Evolutionary conservation across 2,888 invertebrate genomes (phyloP).

Genomic region (Strigamia transsilvanica): DNA sequence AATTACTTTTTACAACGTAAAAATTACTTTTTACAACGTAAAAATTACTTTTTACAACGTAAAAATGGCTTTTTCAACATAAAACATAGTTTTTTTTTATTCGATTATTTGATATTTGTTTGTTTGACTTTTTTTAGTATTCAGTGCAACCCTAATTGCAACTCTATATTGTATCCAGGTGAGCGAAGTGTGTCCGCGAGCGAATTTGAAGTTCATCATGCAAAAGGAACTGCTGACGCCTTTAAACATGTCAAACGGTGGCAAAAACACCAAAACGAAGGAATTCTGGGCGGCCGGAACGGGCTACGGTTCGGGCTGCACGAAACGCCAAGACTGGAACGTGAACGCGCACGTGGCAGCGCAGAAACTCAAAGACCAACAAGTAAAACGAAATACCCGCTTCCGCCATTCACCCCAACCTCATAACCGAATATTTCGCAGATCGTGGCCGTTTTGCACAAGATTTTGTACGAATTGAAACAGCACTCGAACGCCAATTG

Average conservation of each 20-base stretch:
- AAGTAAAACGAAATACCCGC: slow-evolving; percentile 60
- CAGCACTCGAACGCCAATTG: background rate
- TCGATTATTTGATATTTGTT: no score
- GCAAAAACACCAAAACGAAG: background rate
- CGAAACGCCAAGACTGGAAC: slow-evolving; percentile 60
- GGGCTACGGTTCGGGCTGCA: slow-evolving; percentile 18
- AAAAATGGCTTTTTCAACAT: no score
- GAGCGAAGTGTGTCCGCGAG: slow-evolving; percentile 41
- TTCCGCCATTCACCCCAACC: no score
- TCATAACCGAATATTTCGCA: no score
- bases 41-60: no score
- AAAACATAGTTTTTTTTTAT: no score
- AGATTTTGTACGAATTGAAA: slow-evolving; percentile 8
- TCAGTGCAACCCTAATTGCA: no score
- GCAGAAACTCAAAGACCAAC: slow-evolving; percentile 63
- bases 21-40: no score
- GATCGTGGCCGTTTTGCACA: background rate
- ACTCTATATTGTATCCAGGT: no score
- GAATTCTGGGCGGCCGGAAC: slow-evolving; percentile 52
- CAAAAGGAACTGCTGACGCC: background rate
- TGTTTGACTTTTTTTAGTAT: background rate
- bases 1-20: no score
- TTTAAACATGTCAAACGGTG: background rate
- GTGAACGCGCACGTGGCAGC: slow-evolving; percentile 62
- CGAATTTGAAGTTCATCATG: slow-evolving; percentile 27